Conservation (phyloP, 2,113 vertebrate species). For the Mohoua ochrocephala region DNA sequence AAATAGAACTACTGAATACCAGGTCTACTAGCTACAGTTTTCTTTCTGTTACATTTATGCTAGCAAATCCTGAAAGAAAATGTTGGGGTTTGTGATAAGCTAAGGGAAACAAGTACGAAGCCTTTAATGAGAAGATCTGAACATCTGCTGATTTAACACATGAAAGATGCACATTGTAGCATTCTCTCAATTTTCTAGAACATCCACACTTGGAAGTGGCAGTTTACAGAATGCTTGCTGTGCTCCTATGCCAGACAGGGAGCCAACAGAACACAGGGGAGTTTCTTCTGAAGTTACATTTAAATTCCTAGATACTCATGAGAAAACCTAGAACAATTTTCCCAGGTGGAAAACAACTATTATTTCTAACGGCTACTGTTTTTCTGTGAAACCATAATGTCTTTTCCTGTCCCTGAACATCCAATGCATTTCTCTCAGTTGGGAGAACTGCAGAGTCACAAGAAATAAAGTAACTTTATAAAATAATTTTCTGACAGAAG, state of each 20-base stretch:
- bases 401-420: not conserved
- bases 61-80: not conserved
- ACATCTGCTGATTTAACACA: not conserved
- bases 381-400: not conserved
- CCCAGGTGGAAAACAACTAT: not conserved
- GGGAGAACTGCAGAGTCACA: not conserved
- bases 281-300: not conserved
- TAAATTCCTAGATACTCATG: not conserved
- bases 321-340: not conserved
- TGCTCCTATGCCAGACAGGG: not conserved
- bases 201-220: not conserved
- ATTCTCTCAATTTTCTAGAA: not conserved
- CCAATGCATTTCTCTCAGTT: not conserved
- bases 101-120: not conserved
- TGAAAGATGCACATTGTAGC: not conserved
- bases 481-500: constrained; percentile 7
- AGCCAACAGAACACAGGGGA: not conserved
- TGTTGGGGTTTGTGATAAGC: not conserved
- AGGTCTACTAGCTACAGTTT: not conserved
- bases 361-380: not conserved
- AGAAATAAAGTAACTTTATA: not conserved
- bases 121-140: not conserved
- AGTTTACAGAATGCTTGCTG: not conserved
- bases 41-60: not conserved
- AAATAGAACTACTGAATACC: not conserved